Conservation (phyloP, 1,140 invertebrate species). For the Lerema accius region DNA sequence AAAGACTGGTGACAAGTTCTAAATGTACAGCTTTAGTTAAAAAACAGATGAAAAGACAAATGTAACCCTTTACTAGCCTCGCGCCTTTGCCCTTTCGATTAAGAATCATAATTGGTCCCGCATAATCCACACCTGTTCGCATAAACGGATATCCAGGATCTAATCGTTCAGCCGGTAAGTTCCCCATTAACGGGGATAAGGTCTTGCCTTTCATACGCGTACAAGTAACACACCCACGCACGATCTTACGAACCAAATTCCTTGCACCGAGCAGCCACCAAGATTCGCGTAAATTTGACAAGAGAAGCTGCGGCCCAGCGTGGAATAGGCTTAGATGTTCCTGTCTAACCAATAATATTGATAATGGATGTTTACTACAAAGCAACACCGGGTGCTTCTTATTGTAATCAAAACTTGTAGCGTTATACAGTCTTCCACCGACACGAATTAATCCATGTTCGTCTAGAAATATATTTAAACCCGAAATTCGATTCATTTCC, state of each 20-base stretch:
- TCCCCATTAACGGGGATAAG: slow-evolving; percentile 41
- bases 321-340: slow-evolving; percentile 38
- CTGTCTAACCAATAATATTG: slow-evolving; percentile 35
- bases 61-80: slow-evolving; percentile 38
- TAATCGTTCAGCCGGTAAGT: slow-evolving; percentile 36
- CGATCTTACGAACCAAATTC: slow-evolving; percentile 36
- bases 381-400: slow-evolving; percentile 40
- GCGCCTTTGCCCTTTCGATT: slow-evolving; percentile 41
- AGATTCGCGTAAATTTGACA: slow-evolving; percentile 27
- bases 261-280: slow-evolving; percentile 37
- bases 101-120: slow-evolving; percentile 39
- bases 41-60: slow-evolving; percentile 48
- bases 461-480: slow-evolving; percentile 26
- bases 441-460: slow-evolving; percentile 23
- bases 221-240: slow-evolving; percentile 43
- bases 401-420: slow-evolving; percentile 19
- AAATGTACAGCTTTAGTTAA: slow-evolving; percentile 44
- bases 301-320: slow-evolving; percentile 28
- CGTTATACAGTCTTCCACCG: slow-evolving; percentile 33
- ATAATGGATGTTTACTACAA: slow-evolving; percentile 37
- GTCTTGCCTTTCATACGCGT: slow-evolving; percentile 36
- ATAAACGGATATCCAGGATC: slow-evolving; percentile 36
- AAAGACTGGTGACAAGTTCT: slow-evolving; percentile 41
- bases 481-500: slow-evolving; percentile 17
- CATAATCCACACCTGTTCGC: slow-evolving; percentile 37